Base-by-base conservation (phyloP, 2,113 vertebrate species). In the Syngnathus scovelli region DNA sequence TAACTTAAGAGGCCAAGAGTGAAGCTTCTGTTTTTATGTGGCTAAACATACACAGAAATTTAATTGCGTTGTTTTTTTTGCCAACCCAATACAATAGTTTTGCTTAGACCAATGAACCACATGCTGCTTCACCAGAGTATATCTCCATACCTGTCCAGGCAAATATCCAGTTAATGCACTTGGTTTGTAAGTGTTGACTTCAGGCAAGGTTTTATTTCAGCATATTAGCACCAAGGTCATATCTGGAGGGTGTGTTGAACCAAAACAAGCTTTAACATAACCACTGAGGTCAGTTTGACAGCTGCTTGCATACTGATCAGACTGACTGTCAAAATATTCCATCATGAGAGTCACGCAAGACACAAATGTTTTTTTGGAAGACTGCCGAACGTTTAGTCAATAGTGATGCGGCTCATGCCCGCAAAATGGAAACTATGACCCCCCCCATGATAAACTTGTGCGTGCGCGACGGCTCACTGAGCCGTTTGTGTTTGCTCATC, bases 401-500 rank as follows among this genome's bases (percentile, higher is more conserved):
- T 61, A 69, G 71, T 63, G 54, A 76, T 58, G 23, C 15, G 19
- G 59, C 19, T 16, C 48, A 51, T 39, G 33, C 7, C 15, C 11
- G 23, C n/a, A 23, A 61, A 43, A 44, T 58, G 55, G 1, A 33
- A 58, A 36, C 27, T 36, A 56, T 56, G 55, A 56, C 27, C n/a
- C 6, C 27, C n/a, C 6, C 54, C 13, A 36, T 56, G 23, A 33
- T 33, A 33, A 33, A 33, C 27, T 56, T 33, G 54, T 33, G 54
- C 12, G 12, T 36, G 6, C 6, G 55, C n/a, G 27, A 2, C 7
- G 23, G 36, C 49, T 68, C 39, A 19, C 39, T 75, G 64, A 77
- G 67, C 71, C 71, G 58, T 76, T 77, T 71, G 59, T 52, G 65
- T 76, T 74, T 58, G 66, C 76, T 69, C 75, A 85, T 83, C 79